Base-by-base conservation (phyloP, 2,888 invertebrate genomes). In the Nemoura dubitans region DNA sequence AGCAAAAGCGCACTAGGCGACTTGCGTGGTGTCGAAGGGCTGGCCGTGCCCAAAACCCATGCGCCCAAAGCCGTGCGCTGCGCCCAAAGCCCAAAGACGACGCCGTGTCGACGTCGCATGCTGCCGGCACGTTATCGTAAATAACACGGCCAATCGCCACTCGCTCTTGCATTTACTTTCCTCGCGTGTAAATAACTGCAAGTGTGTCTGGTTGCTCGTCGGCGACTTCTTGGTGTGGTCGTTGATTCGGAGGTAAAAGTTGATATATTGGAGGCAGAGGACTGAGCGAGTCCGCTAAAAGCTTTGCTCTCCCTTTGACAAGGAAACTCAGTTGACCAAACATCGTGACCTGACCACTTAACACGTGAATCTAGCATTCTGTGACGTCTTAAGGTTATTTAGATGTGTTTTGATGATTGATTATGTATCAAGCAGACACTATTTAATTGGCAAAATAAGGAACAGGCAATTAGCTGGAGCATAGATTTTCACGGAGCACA, bases 301-400 rank as follows among this genome's bases (percentile, higher is more conserved):
- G 59, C 59, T 59, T 59, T 59, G 59, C 59, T 59, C 59, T 59
- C 16, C 59, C 59, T 59, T 59, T 59, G 59, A 10, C 14, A 21
- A 59, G 59, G 59, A 59, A 59, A 10, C 14, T 59, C 21, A 59
- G 59, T 59, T 59, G 59, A 59, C 78, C 78, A 27, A 27, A 28
- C 78, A 10, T 78, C 78, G 78, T 78, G 78, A 78, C 78, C 78
- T 28, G 78, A 27, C 78, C 78, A 78, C 78, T 78, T 78, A 27
- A 27, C 78, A 78, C 26, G 78, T 78, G 27, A 27, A 26, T 78
- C 78, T 26, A 10, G 10, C 26, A 10, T 28, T 25, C 78, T 21
- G 27, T 78, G 59, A 59, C 59, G 59, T 1, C 59, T 59, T 59
- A 59, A 59, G 21, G 59, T 59, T 1, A 21, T 21, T 21, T 10